Conservation (phyloP, 2,888 invertebrate species). For the Drosophila meridionalis region DNA sequence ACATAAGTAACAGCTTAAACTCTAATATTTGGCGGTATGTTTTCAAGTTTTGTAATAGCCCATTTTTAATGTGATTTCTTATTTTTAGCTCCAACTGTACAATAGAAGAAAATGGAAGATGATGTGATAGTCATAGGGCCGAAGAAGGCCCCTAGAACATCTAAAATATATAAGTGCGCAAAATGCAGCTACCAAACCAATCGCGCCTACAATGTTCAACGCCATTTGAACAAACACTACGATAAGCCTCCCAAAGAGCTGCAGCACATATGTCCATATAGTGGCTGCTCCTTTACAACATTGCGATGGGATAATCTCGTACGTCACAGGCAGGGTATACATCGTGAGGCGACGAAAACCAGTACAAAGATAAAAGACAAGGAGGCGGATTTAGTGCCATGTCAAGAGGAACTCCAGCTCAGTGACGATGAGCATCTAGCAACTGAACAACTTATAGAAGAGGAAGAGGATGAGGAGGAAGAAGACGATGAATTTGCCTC, state of each 20-base stretch:
- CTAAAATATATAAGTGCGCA: slow-evolving; percentile 32
- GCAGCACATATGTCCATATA: slow-evolving; percentile 36
- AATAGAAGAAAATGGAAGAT: slow-evolving; percentile 27
- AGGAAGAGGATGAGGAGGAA: too few species aligned
- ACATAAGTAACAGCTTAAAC: not conserved
- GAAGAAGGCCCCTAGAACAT: slow-evolving; percentile 14
- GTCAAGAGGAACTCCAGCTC: not conserved
- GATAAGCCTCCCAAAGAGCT: slow-evolving; percentile 48
- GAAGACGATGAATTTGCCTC: not conserved
- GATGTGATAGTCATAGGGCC: slow-evolving; percentile 8
- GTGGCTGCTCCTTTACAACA: slow-evolving; percentile 38
- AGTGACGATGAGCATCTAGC: not conserved
- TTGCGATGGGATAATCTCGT: slow-evolving; percentile 49
- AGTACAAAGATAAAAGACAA: not conserved
- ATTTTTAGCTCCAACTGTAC: not conserved
- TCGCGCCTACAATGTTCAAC: slow-evolving; percentile 47
- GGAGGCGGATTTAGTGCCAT: not conserved
- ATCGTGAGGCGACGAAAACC: slow-evolving; percentile 4
- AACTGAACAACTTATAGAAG: too few species aligned
- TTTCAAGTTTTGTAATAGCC: not conserved
- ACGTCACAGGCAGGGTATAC: slow-evolving; percentile 33
- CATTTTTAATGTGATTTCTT: not conserved
- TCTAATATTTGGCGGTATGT: slow-evolving; percentile 2
- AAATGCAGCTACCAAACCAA: slow-evolving; percentile 43
- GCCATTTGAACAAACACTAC: slow-evolving; percentile 38